phyloP scores from a whole-genome alignment of 2,113 vertebrate species.

The Ochotona curzoniae region DNA sequence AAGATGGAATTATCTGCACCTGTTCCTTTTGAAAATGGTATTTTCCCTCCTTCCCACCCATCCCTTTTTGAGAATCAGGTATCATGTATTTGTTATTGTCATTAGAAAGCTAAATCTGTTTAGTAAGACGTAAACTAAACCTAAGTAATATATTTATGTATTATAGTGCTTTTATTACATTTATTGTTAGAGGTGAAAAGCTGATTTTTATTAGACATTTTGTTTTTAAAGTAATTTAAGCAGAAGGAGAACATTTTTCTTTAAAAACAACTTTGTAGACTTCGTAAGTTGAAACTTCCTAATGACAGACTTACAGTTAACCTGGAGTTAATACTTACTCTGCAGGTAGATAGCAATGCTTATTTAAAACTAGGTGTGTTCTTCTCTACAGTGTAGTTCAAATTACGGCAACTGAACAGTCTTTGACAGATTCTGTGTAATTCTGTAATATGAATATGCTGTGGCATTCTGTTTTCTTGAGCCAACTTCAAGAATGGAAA shows the following conservation, averaged over 20 bases:
- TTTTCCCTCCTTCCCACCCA: not conserved
- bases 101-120: not conserved
- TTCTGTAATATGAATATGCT: not conserved
- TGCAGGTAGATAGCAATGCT: not conserved
- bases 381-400: not conserved
- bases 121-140: constrained; percentile 29
- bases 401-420: not conserved
- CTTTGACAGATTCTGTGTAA: not conserved
- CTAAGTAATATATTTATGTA: constrained; percentile 34
- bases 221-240: constrained; percentile 2
- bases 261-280: constrained; percentile 20
- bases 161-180: not conserved
- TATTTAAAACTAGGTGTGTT: constrained; percentile 3
- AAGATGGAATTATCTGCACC: constrained; percentile 89
- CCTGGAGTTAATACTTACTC: not conserved
- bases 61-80: not conserved
- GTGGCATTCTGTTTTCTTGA: not conserved
- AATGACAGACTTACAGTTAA: constrained; percentile 13
- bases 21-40: constrained; percentile 93
- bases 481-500: not conserved
- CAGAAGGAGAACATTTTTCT: not conserved
- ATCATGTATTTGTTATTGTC: not conserved
- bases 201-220: not conserved
- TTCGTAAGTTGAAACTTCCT: constrained; percentile 35
- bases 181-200: not conserved